A percentile compares a stretch with the other conserved stretches of the same genome.
Evolutionary conservation across 2,797 vertebrate genomes (phyloP).

Genomic region (Synanceia verrucosa): DNA sequence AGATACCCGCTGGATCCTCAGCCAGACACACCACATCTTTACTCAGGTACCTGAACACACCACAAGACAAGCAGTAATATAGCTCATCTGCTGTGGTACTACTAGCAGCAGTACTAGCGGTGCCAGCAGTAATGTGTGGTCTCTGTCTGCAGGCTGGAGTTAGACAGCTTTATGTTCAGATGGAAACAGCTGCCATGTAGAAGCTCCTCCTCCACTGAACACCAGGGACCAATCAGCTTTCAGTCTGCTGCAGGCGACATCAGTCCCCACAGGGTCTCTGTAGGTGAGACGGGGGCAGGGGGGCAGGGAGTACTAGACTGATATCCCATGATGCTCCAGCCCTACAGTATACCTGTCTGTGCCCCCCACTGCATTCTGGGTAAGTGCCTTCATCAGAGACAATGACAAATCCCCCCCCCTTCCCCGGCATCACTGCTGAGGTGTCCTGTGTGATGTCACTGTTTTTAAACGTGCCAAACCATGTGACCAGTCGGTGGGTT

Average conservation of each 20-base stretch:
- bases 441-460: constrained; percentile 30
- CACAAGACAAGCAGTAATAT: not conserved
- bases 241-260: constrained; percentile 72
- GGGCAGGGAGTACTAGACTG: constrained; percentile 16
- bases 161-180: constrained; percentile 95
- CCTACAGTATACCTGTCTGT: constrained; percentile 3
- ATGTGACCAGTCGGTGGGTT: constrained; percentile 50
- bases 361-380: constrained; percentile 78
- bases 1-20: constrained; percentile 94
- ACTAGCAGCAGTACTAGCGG: no score
- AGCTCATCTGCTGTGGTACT: no score
- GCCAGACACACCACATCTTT: constrained; percentile 97
- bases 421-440: constrained; percentile 37
- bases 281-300: constrained; percentile 26
- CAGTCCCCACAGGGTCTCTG: constrained; percentile 16
- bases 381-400: constrained; percentile 92
- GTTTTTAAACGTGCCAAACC: constrained; percentile 65
- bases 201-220: constrained; percentile 51
- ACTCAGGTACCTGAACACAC: constrained; percentile 88
- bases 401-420: constrained; percentile 53
- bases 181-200: constrained; percentile 93
- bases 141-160: constrained; percentile 87
- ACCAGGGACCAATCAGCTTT: constrained; percentile 86
- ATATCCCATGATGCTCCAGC: constrained; percentile 12
- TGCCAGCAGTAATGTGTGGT: not conserved